Base-by-base conservation (phyloP, 23 tunicate genomes). In the Corella eumyota region DNA sequence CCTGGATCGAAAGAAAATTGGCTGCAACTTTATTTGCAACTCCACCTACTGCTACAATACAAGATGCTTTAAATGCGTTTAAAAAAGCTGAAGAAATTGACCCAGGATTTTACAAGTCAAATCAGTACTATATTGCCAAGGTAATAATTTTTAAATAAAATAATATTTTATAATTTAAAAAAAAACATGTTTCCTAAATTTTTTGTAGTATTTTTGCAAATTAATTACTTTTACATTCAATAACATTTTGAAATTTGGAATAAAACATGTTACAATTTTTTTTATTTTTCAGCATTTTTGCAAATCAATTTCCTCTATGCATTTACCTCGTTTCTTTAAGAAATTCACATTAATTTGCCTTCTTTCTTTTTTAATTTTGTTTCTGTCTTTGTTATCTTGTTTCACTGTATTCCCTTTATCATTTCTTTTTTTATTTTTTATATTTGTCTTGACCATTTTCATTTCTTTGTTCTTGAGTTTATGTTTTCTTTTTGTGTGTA, bases 1-100 rank as follows among this genome's bases (percentile, higher is more conserved):
- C 96, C 2, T 88, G 96, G 96, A 79, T 88, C 11, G 96, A 88
- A 45, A 74, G 96, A 21, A 88, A 88, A 47, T 38, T 88, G 52
- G 96, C 96, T 1, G 78, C 96, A 35, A 79, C 96, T 1, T 36
- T 88, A 6, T 88, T 88, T 52, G 88, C 88, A 1, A 73, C 81
- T 2, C 96, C 96, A 3, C 96, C 96, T 6, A 28, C 75, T 26
- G 66, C 96, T 23, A 69, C 88, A 9, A 36, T 88, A 6, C 67
- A 79, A 32, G 96, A 88, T 32, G 96, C 96, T 32, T 31, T 78
- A 15, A 46, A 62, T 34, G 63, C 70, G 34, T 88, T 88, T 47
- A 57, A 26, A 1, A 66, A 63, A 36, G 88, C 96, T n/a, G 96
- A 88, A 60, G 77, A 73, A 11, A 25, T 79, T 15, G 65, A 75